Base-by-base conservation (phyloP, 1,140 invertebrate genomes). In the Hirudo medicinalis region DNA sequence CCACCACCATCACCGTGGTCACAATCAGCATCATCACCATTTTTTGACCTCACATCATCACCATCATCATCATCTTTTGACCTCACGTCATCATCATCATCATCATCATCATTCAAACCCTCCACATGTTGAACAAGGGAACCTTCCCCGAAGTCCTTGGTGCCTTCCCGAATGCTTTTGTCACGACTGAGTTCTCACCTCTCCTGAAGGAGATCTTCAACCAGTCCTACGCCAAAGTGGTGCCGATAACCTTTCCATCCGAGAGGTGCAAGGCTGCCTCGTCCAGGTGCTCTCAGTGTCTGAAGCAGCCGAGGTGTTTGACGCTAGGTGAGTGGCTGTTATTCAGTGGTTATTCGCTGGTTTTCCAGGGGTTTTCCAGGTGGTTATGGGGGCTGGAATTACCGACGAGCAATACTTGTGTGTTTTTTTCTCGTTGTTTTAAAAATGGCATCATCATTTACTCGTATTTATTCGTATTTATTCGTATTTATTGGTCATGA, bases 211-310 rank as follows among this genome's bases (percentile, higher is more conserved):
- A 76, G 15, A 73, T 78, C 17, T 79, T 80, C 73, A 73, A 74
- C 54, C 72, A 71, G 67, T 60, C 74, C 15, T 74, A 72, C 40
- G 75, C 75, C 8, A 73, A 74, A 11, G 74, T 76, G 13, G 67
- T 72, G n/a, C 70, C 75, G 25, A 69, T 77, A 66, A 76, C 72
- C 27, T 79, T 78, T 69, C 79, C 78, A 0, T 74, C 76, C 11
- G 25, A 63, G 5, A 72, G 77, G 11, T 80, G 79, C 74, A 63
- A 55, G 22, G 29, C 27, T 15, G 72, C 74, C 40, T 67, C 57
- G 25, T 71, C 74, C 15, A 67, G 76, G 20, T 80, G 78, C 72
- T 66, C 75, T 20, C 55, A 74, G 20, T 78, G 78, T 74, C 43
- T 77, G 11, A 54, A 70, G 40, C 72, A 71, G 55, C 57, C 54